Conservation (phyloP, 2,888 invertebrate species). For the Micoletzkya japonica region DNA sequence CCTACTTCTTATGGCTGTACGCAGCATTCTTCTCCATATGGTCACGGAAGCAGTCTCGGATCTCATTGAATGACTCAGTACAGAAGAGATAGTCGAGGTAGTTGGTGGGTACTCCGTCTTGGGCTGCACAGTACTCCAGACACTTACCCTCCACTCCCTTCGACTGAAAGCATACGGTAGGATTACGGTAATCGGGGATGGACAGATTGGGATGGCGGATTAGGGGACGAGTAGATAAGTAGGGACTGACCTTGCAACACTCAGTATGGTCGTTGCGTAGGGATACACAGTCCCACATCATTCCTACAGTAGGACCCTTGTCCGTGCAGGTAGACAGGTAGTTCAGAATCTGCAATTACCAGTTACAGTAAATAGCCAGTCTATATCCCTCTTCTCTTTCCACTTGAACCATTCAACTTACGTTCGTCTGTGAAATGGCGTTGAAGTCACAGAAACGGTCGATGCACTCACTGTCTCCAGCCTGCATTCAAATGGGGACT, state of each 20-base stretch:
- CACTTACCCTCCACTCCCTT: constrained; percentile 59
- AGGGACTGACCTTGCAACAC: constrained; percentile 48
- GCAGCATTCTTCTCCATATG: constrained; percentile 54
- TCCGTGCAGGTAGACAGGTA: constrained; percentile 59
- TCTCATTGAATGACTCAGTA: constrained; percentile 60
- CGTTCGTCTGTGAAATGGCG: constrained; percentile 61
- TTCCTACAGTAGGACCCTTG: constrained; percentile 56
- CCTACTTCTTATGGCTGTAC: constrained; percentile 18
- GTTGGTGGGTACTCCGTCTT: constrained; percentile 62
- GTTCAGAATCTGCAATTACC: constrained; percentile 52
- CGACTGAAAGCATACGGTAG: constrained; percentile 26
- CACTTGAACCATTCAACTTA: constrained; percentile 29
- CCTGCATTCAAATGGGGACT: constrained; percentile 5
- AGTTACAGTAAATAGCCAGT: not conserved
- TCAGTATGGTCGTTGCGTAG: constrained; percentile 58
- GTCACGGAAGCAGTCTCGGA: constrained; percentile 61
- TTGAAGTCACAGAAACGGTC: constrained; percentile 61
- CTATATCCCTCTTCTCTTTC: too few relatives aligned
- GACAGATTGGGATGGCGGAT: not conserved
- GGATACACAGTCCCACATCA: constrained; percentile 63
- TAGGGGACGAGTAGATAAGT: not conserved
- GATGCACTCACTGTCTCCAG: constrained; percentile 53
- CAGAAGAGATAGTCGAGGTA: constrained; percentile 61
- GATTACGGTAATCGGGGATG: not conserved
- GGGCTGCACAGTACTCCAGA: constrained; percentile 61